Base-by-base conservation (phyloP, 2,888 invertebrate species). In the Dusona sp. region DNA sequence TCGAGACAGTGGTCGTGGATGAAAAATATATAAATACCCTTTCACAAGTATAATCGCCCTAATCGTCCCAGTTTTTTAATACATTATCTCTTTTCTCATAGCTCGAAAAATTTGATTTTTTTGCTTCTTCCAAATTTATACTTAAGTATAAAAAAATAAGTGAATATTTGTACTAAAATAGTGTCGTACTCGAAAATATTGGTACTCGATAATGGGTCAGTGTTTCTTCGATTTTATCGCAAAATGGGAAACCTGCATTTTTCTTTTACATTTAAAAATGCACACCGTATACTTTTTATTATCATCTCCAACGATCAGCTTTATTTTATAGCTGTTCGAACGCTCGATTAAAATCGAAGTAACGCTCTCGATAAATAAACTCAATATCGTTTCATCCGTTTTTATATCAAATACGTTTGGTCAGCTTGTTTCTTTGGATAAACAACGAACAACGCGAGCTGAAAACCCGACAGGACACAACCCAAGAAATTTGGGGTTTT, bases 401-500 rank as follows among this genome's bases (percentile, higher is more conserved):
- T 78, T 91, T 88, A 93, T 87, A 94, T 91, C 45, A 94, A 88
- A 77, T 88, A 90, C 38, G 90, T 83, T 87, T 92, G 90, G 54
- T 88, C 90, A 7, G 57, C 7, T 80, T 89, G 90, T 81, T 90
- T 95, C 68, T 92, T 95, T 33, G 97, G 97, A 93, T 96, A 98
- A 89, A 97, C 95, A 29, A 96, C 94, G 94, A 98, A 98, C 19
- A 98, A 94, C n/a, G 95, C 95, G 68, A 98, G 95, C 94, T 98
- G 98, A 89, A 96, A 95, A 64, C 96, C 94, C 3, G 97, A 97
- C 77, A 98, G 93, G n/a, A 96, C 90, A 86, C 96, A 96, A 48
- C 98, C 98, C 90, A 98, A 94, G 74, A 97, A 95, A 94, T 98
- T 98, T 61, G 98, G 97, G 89, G 97, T 95, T 95, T 97, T 96